These are phyloP conservation scores for Artemia sinica DNA, from an alignment of 2,888 invertebrate genomes.

Conservation along the genomic window DNA sequence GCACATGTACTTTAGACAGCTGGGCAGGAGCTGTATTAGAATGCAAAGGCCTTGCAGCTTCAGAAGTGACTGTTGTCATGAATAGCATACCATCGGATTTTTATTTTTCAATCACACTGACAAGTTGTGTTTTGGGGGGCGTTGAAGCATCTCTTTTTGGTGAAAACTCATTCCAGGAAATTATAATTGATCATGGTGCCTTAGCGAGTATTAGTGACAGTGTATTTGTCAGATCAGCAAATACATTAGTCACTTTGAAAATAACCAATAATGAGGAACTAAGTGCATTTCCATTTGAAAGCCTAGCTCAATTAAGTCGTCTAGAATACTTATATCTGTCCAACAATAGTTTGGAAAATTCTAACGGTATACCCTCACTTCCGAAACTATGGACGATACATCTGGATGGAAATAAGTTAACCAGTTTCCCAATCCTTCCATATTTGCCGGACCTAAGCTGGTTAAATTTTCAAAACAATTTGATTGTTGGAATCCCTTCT, in stretches of 20 bases:
- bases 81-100: not conserved
- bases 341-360: not conserved
- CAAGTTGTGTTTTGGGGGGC: not conserved
- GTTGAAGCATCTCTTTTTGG: not conserved
- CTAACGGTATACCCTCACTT: not conserved
- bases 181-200: not conserved
- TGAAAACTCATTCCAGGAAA: constrained; percentile 1
- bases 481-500: not conserved
- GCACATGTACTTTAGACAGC: not conserved
- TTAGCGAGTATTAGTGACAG: not conserved
- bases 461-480: constrained; percentile 2
- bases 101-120: not conserved
- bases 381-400: constrained; percentile 8
- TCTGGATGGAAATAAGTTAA: not conserved
- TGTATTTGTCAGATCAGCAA: not conserved
- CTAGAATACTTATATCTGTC: not conserved
- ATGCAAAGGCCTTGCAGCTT: not conserved
- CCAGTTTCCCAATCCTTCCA: not conserved
- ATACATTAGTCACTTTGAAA: not conserved
- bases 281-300: not conserved
- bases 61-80: not conserved
- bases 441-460: constrained; percentile 4
- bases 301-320: not conserved
- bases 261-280: not conserved
- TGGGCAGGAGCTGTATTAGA: not conserved